Percentiles rank a stretch among this genome's conserved stretches.
phyloP scores from a whole-genome alignment of 2,113 vertebrate species.

The Rana temporaria region DNA sequence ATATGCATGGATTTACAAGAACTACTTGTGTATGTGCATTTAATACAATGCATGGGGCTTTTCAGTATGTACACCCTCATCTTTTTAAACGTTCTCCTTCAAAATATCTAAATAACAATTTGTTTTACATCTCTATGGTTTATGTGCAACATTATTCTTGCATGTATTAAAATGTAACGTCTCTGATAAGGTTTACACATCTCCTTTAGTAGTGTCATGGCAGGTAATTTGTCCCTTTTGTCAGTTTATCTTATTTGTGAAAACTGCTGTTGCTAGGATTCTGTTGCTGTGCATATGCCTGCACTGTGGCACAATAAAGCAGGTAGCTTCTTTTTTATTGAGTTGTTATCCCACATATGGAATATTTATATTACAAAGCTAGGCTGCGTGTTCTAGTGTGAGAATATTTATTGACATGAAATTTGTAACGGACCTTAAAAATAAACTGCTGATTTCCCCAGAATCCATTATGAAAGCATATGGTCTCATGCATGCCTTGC shows the following conservation, averaged over 20 bases:
- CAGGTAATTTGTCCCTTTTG: background rate
- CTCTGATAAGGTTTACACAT: background rate
- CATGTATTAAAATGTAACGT: no score
- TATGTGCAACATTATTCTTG: background rate
- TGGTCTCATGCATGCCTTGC: slow-evolving; percentile 49
- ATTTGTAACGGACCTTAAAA: background rate
- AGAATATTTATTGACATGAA: background rate
- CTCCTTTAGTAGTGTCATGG: background rate
- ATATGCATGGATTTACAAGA: slow-evolving; percentile 13
- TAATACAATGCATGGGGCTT: background rate
- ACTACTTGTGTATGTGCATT: background rate
- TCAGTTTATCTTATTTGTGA: background rate
- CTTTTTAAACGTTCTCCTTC: background rate
- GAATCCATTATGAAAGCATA: background rate
- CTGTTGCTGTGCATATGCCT: background rate
- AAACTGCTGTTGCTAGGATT: background rate
- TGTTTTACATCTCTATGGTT: background rate
- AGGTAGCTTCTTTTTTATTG: background rate
- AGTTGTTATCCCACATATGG: background rate
- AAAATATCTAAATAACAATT: background rate
- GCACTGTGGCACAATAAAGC: background rate
- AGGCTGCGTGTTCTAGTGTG: background rate
- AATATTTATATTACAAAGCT: background rate
- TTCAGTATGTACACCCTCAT: background rate
- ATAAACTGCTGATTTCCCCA: slow-evolving; percentile 2